Conservation (phyloP, 2,888 invertebrate species). For the Pocota personata region DNA sequence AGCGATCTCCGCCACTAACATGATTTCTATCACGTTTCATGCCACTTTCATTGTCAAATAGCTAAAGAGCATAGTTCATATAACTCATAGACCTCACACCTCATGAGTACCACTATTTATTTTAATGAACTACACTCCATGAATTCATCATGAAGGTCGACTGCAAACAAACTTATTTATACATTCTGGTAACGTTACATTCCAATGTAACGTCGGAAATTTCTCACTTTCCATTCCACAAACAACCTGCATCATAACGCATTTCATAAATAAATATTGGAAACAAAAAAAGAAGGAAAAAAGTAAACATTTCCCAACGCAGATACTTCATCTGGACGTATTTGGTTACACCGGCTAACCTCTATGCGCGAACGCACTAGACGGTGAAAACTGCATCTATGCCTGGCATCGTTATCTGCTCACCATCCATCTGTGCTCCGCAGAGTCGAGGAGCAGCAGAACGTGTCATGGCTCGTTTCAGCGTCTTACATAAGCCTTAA, state of each 20-base stretch:
- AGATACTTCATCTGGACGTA: conserved; percentile 45
- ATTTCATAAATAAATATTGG: conserved; percentile 9
- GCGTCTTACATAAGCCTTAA: conserved; percentile 45
- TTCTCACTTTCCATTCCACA: conserved; percentile 63
- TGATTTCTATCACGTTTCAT: neutral
- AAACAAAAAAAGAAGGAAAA: no score
- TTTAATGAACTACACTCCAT: neutral
- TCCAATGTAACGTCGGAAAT: conserved; percentile 54
- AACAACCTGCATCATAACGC: conserved; percentile 1
- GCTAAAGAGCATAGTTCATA: neutral
- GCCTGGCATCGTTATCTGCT: neutral
- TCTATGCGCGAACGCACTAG: conserved; percentile 48
- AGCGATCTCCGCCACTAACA: no score
- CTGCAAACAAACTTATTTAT: neutral
- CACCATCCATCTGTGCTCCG: neutral
- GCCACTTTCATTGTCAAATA: neutral
- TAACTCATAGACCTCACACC: neutral
- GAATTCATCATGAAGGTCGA: conserved; percentile 44
- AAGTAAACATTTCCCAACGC: conserved; percentile 44
- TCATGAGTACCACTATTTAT: neutral
- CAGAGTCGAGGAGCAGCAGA: neutral
- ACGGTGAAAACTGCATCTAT: conserved; percentile 53
- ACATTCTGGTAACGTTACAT: conserved; percentile 42
- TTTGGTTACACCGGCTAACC: conserved; percentile 64
- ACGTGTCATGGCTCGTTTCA: conserved; percentile 34